phyloP scores from a whole-genome alignment of 2,797 vertebrate species.

The Bucorvus abyssinicus region DNA sequence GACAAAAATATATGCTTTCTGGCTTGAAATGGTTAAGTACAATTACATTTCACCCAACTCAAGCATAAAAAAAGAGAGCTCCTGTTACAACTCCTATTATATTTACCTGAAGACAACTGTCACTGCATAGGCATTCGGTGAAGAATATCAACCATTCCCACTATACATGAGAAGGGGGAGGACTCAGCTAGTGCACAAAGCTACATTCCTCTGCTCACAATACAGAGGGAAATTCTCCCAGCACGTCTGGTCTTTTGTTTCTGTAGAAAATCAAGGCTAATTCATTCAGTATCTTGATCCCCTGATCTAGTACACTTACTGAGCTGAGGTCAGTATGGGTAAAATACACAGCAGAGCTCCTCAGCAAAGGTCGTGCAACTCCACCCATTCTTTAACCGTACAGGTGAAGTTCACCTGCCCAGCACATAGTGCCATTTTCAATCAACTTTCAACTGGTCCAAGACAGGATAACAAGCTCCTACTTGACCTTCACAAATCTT shows the following conservation, averaged over 20 bases:
- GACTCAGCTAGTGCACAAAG: background rate
- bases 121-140: background rate
- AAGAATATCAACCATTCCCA: background rate
- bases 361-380: background rate
- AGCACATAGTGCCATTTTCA: background rate
- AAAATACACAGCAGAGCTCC: background rate
- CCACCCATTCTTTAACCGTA: background rate
- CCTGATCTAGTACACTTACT: background rate
- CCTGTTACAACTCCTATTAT: background rate
- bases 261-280: background rate
- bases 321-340: background rate
- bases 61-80: background rate
- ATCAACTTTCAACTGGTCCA: background rate
- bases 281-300: background rate
- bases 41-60: background rate
- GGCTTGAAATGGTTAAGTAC: background rate
- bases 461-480: background rate
- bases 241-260: background rate
- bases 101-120: background rate
- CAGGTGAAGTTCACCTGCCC: background rate
- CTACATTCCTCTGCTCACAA: background rate
- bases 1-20: background rate
- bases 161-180: accelerated
- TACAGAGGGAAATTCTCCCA: background rate
- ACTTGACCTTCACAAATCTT: too few relatives aligned